phyloP scores from a whole-genome alignment of 35 echinoderm and acorn worm genomes.

The Eucidaris tribuloides region DNA sequence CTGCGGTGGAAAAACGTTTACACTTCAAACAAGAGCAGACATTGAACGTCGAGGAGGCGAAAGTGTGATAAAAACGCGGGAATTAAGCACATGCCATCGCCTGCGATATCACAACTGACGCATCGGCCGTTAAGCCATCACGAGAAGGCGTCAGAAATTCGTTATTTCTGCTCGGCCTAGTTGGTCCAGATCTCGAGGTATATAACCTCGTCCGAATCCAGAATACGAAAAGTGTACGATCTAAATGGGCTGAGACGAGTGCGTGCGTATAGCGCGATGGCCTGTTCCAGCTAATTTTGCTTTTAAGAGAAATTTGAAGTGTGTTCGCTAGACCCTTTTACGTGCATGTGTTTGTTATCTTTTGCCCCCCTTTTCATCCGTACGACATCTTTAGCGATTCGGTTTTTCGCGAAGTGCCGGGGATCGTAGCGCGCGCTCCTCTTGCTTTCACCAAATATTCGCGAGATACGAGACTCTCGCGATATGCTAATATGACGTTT shows the following conservation, averaged over 20 bases:
- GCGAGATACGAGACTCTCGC: background rate
- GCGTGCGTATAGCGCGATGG: background rate
- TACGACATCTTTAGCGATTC: background rate
- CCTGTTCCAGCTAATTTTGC: background rate
- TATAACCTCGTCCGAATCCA: too few species aligned
- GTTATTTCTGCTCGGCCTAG: background rate
- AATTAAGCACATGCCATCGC: background rate
- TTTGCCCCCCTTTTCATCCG: too few species aligned
- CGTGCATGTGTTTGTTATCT: too few species aligned
- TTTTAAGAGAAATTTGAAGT: too few species aligned
- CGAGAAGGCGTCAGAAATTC: background rate
- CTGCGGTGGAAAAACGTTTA: too few species aligned
- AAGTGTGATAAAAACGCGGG: background rate
- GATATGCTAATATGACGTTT: background rate
- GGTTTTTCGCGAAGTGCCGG: background rate
- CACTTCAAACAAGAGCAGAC: too few species aligned
- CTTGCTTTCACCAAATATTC: background rate
- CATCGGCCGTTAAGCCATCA: background rate
- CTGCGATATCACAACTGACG: background rate
- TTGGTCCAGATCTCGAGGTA: too few species aligned
- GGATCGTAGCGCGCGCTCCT: background rate
- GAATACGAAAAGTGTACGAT: too few species aligned
- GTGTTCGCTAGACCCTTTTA: too few species aligned
- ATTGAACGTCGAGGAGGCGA: too few species aligned
- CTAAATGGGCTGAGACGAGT: too few species aligned